Evolutionary conservation across 1,140 invertebrate genomes (phyloP).

Genomic region (Pinna nobilis): DNA sequence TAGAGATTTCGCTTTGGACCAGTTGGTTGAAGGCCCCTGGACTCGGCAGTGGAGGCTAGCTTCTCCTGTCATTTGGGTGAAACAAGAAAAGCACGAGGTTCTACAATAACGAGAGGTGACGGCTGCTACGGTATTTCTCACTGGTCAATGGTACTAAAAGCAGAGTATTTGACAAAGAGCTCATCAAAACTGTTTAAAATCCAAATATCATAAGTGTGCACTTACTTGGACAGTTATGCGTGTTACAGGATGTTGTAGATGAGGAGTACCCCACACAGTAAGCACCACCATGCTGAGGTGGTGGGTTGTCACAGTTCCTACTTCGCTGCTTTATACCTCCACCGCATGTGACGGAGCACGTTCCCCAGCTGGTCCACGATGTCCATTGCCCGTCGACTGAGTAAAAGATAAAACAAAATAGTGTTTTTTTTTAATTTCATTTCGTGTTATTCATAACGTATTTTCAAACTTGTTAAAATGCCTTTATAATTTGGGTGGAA

Average conservation of each 20-base stretch:
- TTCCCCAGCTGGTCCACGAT: constrained; percentile 52
- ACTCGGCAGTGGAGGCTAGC: too few species aligned
- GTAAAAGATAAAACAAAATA: not conserved
- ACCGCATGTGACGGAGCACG: constrained; percentile 54
- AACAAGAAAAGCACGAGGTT: too few species aligned
- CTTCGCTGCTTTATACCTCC: constrained; percentile 41
- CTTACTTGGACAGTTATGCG: constrained; percentile 13
- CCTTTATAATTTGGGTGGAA: not conserved
- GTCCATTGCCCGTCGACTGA: constrained; percentile 55
- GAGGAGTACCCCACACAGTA: constrained; percentile 37
- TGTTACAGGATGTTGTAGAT: constrained; percentile 6
- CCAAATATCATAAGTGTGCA: not conserved
- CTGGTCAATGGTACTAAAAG: too few species aligned
- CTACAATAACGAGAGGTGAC: too few species aligned
- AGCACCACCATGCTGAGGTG: constrained; percentile 49
- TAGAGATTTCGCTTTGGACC: too few species aligned
- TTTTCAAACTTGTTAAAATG: not conserved
- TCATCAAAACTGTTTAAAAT: too few species aligned
- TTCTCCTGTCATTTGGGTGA: too few species aligned
- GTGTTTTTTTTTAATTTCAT: not conserved
- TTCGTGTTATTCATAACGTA: not conserved
- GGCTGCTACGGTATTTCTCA: too few species aligned
- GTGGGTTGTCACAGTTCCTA: constrained; percentile 49
- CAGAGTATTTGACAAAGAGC: too few species aligned
- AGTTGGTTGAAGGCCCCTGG: too few species aligned